phyloP scores from a whole-genome alignment of 2,888 invertebrate species.

The Endomychus coccineus region DNA sequence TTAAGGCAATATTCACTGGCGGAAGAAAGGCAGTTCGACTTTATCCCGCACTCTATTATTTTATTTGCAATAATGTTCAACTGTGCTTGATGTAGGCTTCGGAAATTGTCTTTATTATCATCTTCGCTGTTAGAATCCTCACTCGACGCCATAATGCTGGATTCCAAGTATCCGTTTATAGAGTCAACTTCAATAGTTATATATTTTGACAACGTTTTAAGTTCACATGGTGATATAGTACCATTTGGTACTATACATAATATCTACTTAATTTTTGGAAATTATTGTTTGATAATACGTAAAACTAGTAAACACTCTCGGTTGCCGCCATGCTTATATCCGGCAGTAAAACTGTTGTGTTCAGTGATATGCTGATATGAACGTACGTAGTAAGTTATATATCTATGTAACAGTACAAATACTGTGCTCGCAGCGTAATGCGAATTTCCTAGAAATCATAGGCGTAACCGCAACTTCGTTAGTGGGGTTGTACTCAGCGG shows the following conservation, averaged over 20 bases:
- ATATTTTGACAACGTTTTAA: too few relatives aligned
- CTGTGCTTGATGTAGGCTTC: constrained; percentile 3
- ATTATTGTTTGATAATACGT: constrained; percentile 25
- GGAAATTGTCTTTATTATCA: constrained; percentile 30
- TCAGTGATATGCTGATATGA: neutral
- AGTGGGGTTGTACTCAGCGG: too few relatives aligned
- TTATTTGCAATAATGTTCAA: constrained; percentile 5
- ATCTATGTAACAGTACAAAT: too few relatives aligned
- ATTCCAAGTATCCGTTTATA: constrained; percentile 19
- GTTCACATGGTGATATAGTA: neutral
- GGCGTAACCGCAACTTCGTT: too few relatives aligned
- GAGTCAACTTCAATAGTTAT: too few relatives aligned
- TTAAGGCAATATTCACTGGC: constrained; percentile 6
- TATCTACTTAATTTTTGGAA: constrained; percentile 9
- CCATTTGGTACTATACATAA: constrained; percentile 12
- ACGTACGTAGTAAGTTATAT: too few relatives aligned
- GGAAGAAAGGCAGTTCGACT: constrained; percentile 5
- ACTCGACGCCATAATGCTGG: constrained; percentile 35
- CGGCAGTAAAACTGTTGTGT: constrained; percentile 18
- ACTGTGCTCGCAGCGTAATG: too few relatives aligned
- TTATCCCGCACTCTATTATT: constrained; percentile 1
- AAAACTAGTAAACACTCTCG: constrained; percentile 30
- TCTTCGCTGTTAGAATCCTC: constrained; percentile 33
- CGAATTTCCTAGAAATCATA: too few relatives aligned
- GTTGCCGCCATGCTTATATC: constrained; percentile 36